phyloP scores from a whole-genome alignment of 2,888 invertebrate species.

The Leucophenga maculata region DNA sequence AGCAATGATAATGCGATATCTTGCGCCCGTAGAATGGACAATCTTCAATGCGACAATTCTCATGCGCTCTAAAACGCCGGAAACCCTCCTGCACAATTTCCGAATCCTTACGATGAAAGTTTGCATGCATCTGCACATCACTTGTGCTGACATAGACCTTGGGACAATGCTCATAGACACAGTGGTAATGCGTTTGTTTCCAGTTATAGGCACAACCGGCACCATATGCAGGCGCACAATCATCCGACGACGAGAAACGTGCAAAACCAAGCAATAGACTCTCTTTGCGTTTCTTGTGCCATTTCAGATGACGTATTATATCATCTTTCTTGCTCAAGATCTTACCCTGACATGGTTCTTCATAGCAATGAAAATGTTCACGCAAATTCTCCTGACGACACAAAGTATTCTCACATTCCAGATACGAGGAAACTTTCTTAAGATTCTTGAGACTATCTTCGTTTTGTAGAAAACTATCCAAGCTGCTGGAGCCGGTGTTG shows the following conservation, averaged over 20 bases:
- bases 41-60: constrained; percentile 92
- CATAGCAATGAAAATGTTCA: constrained; percentile 94
- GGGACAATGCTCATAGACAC: constrained; percentile 93
- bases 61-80: constrained; percentile 95
- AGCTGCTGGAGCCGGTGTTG: constrained; percentile 41
- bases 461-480: constrained; percentile 65
- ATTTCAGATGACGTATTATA: constrained; percentile 98
- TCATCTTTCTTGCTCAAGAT: constrained; percentile 99
- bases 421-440: constrained; percentile 70
- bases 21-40: constrained; percentile 95
- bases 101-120: constrained; percentile 97
- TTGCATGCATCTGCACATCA: constrained; percentile 99
- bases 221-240: constrained; percentile 89
- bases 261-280: constrained; percentile 89
- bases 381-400: constrained; percentile 73
- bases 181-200: constrained; percentile 82
- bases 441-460: constrained; percentile 69
- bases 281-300: constrained; percentile 99
- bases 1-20: constrained; percentile 98
- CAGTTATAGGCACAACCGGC: constrained; percentile 87
- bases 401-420: constrained; percentile 70
- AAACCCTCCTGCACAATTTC: constrained; percentile 98
- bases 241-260: constrained; percentile 94
- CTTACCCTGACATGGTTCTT: constrained; percentile 78
- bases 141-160: constrained; percentile 99